Percentiles rank a stretch among this genome's conserved stretches.
Conservation (phyloP, 2,888 invertebrate genomes). For the Trachelus stipa region DNA sequence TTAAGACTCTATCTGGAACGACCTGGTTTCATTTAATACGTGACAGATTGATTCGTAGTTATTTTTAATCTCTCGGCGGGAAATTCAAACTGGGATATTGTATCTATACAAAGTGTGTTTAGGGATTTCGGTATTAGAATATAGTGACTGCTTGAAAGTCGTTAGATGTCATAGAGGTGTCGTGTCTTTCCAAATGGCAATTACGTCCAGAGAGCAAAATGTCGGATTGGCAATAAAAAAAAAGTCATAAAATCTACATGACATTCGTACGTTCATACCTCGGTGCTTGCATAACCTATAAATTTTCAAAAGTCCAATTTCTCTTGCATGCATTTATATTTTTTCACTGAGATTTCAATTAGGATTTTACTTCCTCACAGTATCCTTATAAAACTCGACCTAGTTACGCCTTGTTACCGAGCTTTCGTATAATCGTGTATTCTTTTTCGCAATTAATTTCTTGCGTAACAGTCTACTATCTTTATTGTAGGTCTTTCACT, state of each 20-base stretch:
- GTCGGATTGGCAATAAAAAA: background rate
- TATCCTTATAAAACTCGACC: background rate
- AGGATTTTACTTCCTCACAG: background rate
- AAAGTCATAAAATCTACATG: background rate
- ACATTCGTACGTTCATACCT: background rate
- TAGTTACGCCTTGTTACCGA: background rate
- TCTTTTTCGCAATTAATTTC: background rate
- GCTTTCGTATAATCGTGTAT: background rate
- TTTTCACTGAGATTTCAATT: background rate
- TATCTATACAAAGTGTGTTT: background rate
- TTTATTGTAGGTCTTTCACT: background rate
- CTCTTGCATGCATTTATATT: background rate
- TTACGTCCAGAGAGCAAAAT: background rate
- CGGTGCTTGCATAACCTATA: background rate
- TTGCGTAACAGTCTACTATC: background rate
- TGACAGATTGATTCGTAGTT: background rate
- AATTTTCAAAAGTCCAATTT: background rate
- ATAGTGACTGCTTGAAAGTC: background rate
- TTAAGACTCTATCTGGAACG: background rate
- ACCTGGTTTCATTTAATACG: background rate
- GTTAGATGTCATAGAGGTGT: background rate
- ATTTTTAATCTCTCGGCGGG: background rate
- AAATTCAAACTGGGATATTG: background rate
- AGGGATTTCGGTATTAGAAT: background rate
- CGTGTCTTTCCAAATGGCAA: background rate